Conservation (phyloP, 2,113 vertebrate species). For the Lepus timidus region DNA sequence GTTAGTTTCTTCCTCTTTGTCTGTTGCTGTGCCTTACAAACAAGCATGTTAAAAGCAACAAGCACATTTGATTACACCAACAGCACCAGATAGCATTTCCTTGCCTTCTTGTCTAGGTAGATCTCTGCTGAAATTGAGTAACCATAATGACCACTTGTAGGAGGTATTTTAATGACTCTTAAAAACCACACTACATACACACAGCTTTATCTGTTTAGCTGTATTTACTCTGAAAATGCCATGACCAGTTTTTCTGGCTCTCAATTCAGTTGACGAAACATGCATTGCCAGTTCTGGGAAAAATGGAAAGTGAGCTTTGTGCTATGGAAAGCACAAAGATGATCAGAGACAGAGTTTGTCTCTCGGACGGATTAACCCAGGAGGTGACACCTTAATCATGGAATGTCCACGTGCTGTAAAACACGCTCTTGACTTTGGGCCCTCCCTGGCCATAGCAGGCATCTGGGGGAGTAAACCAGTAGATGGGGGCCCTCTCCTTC, state of each 20-base stretch:
- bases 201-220: slow-evolving; percentile 40
- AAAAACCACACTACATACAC: slow-evolving; percentile 32
- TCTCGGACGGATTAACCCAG: neutral
- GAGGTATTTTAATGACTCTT: neutral
- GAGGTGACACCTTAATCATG: neutral
- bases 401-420: neutral
- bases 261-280: slow-evolving; percentile 17
- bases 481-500: too few relatives aligned
- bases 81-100: too few relatives aligned
- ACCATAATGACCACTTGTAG: neutral
- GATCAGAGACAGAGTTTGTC: neutral
- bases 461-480: too few relatives aligned
- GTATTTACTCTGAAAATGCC: slow-evolving; percentile 13
- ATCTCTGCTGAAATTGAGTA: neutral
- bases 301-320: neutral
- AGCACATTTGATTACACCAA: neutral
- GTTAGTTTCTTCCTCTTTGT: too few relatives aligned
- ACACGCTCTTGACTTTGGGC: too few relatives aligned
- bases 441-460: too few relatives aligned
- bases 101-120: neutral
- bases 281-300: neutral
- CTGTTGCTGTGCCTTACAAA: too few relatives aligned
- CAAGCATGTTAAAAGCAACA: neutral
- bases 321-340: neutral
- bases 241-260: slow-evolving; percentile 44